Base-by-base conservation (phyloP, 2,113 vertebrate genomes). In the Calyptomena viridis region DNA sequence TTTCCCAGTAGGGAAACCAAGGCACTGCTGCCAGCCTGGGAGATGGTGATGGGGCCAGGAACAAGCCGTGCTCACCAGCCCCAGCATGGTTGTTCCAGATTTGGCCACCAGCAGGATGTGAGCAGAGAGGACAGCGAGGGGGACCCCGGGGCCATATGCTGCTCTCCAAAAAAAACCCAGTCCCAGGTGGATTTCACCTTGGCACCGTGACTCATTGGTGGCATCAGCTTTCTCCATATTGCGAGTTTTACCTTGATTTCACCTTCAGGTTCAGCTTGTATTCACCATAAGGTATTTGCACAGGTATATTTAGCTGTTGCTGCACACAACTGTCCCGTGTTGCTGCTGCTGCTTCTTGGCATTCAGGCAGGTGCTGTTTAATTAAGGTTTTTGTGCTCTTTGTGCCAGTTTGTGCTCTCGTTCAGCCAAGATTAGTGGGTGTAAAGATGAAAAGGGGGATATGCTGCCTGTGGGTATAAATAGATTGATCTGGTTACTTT, bases 301-400 rank as follows among this genome's bases (percentile, higher is more conserved):
- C 1, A 21, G 47, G 75, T 90, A 59, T 92, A 75, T 88, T 93
- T 81, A 94, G 89, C 93, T 63, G 55, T 47, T 78, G 89, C 79
- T 23, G 83, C 63, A 37, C 83, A 81, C 85, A 77, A 63, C 83
- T 78, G 72, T 68, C 93, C 72, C 0, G 2, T 46, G 64, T 91
- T 50, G 67, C 80, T 83, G 37, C 84, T 89, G 55, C 78, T 89
- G 78, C 42, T 52, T 49, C 79, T 81, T 95, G 84, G 85, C 85
- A 77, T 91, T 83, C 58, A 84, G 63, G 84, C 71, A 76, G 74
- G 39, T 78, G 56, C 55, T 81, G 92, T 84, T 96, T 95, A 93
- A 93, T 96, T 93, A 95, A 89, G 92, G 63, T 55, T 71, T 90
- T 63, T 84, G 64, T 84, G 72, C 90, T 74, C 83, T 91, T 93